Evolutionary conservation across 2,797 vertebrate species (phyloP), one percentile per base, ranked within the genome.

Genomic region (Scyliorhinus canicula): DNA sequence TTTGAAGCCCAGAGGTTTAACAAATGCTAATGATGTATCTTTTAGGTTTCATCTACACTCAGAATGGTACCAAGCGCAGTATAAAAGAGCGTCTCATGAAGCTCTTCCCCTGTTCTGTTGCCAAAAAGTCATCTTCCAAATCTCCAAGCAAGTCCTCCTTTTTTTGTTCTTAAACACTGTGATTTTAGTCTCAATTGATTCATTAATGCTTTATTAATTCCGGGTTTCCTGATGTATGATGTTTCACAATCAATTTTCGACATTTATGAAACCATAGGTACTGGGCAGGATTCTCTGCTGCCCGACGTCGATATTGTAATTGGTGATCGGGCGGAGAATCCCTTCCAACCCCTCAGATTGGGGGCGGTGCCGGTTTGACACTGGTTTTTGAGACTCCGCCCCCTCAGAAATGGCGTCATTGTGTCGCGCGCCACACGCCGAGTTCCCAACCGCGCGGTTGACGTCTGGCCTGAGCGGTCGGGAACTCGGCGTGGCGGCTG

Each of bases 11-110:
- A 1, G 96, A 74, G 67, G 57, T 93, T 97, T 98, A 98, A 98
- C 97, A 52, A 95, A 97, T 95, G 96, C 95, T 96, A 97, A 95
- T 97, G 96, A 96, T 98, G 95, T 98, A 97, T 99, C 97, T 98
- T 98, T 97, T 98, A 99, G 99, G 98, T 98, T 98, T 98, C 97
- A 96, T 97, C 96, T 98, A 97, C 96, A 97, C 97, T 96, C 97
- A 98, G 98, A 98, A 97, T 97, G 97, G 97, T 97, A 97, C 97
- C 98, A 98, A 97, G 97, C 97, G 97, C 96, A 98, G 98, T 96
- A 97, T 99, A 98, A 98, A 98, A 98, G 98, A 98, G 97, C 98
- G 98, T 82, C 98, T 99, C 97, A 97, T 98, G 98, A 98, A 98
- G 97, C 98, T 99, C 97, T 98, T 99, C 96, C 98, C 98, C 96